These are phyloP conservation scores for Agelas oroides DNA, from an alignment of 37 sponge, comb jelly and placozoan genomes.

Conservation along the genomic window DNA sequence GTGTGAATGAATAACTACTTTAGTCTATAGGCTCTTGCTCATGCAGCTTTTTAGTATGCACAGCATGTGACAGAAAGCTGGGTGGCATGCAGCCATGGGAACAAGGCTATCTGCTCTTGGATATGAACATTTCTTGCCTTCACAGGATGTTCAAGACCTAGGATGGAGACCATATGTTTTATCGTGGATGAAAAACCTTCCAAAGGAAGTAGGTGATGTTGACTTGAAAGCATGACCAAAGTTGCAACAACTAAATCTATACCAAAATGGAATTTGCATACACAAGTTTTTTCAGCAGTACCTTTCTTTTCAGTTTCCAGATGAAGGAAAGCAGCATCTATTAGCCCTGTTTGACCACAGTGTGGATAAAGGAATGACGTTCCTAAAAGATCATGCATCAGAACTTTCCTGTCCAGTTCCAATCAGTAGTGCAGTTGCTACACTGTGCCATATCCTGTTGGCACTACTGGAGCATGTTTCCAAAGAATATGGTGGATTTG, in stretches of 20 bases:
- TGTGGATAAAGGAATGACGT: constrained; percentile 59
- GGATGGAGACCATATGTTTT: constrained; percentile 80
- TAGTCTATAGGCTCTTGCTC: too few relatives aligned
- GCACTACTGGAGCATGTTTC: constrained; percentile 17
- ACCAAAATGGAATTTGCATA: too few relatives aligned
- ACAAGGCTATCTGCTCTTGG: too few relatives aligned
- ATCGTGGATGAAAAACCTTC: constrained; percentile 71
- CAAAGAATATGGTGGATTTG: constrained; percentile 9
- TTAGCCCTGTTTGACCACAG: constrained; percentile 45
- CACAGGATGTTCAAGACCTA: constrained; percentile 45
- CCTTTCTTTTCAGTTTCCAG: constrained; percentile 36
- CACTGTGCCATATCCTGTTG: constrained; percentile 48
- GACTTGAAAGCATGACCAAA: neutral
- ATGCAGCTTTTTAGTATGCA: too few relatives aligned
- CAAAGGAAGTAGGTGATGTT: constrained; percentile 16
- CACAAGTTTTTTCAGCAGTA: too few relatives aligned
- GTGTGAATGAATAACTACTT: too few relatives aligned
- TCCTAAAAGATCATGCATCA: constrained; percentile 45
- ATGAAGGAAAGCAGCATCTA: constrained; percentile 35
- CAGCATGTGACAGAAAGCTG: too few relatives aligned
- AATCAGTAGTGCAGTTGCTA: constrained; percentile 41
- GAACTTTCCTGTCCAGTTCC: constrained; percentile 33
- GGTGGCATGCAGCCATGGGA: too few relatives aligned
- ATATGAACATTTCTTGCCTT: too few relatives aligned
- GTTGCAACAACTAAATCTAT: neutral